A percentile compares a stretch with the other conserved stretches of the same genome.
phyloP scores from a whole-genome alignment of 2,888 invertebrate species.

The Drosophila neotestacea region DNA sequence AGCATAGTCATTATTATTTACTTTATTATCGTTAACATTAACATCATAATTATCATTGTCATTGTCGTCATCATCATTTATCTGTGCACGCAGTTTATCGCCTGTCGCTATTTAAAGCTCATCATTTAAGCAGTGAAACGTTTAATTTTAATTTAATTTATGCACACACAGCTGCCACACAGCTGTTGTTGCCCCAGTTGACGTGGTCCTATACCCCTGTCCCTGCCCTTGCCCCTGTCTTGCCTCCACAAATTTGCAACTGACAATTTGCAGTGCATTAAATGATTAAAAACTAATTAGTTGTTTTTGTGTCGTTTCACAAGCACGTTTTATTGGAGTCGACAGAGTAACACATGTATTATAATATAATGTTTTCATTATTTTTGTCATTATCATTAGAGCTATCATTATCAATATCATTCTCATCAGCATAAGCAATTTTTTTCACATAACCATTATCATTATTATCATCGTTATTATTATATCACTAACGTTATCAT shows the following conservation, averaged over 20 bases:
- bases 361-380: no score
- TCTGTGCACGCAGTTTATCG: slow-evolving; percentile 47
- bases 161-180: slow-evolving; percentile 67
- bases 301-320: slow-evolving; percentile 33
- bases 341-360: not conserved
- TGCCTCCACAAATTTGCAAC: slow-evolving; percentile 14
- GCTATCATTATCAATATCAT: not conserved
- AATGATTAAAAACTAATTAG: slow-evolving; percentile 78
- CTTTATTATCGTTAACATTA: not conserved
- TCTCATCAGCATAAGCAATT: not conserved
- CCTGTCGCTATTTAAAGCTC: slow-evolving; percentile 62
- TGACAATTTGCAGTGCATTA: slow-evolving; percentile 69
- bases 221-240: not conserved
- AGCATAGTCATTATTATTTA: not conserved
- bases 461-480: not conserved
- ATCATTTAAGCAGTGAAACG: slow-evolving; percentile 66
- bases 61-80: slow-evolving; percentile 31
- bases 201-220: not conserved
- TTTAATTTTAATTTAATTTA: slow-evolving; percentile 79
- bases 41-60: slow-evolving; percentile 1
- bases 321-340: not conserved
- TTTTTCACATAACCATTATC: not conserved
- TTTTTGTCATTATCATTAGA: not conserved
- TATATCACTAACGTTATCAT: not conserved
- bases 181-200: slow-evolving; percentile 29